Conservation (phyloP, 2,113 vertebrate genomes). For the Corvus moneduloides region DNA sequence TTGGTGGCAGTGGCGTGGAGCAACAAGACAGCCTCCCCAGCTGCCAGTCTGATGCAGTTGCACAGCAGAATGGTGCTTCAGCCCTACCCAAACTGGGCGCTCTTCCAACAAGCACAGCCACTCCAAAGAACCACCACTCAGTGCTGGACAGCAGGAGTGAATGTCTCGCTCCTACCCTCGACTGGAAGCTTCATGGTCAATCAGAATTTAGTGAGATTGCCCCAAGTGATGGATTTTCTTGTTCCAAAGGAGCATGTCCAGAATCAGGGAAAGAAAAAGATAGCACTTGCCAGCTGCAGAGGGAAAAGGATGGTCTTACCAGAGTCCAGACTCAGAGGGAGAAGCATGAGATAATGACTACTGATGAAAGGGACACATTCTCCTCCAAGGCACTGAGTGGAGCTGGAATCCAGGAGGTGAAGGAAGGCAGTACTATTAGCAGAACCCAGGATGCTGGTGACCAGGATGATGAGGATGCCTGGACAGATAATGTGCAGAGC, state of each 20-base stretch:
- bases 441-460: slow-evolving; percentile 72
- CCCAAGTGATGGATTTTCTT: neutral
- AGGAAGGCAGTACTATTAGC: slow-evolving; percentile 48
- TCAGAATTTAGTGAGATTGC: neutral
- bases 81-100: neutral
- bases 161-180: neutral
- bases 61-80: neutral
- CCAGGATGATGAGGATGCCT: slow-evolving; percentile 81
- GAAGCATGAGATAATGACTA: slow-evolving; percentile 1
- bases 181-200: slow-evolving; percentile 26
- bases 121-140: neutral
- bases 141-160: neutral
- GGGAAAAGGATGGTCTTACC: neutral
- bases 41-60: neutral
- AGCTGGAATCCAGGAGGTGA: slow-evolving; percentile 21
- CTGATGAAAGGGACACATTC: neutral
- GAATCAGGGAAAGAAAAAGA: slow-evolving; percentile 3
- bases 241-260: neutral
- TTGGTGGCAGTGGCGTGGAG: neutral
- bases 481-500: slow-evolving; percentile 75
- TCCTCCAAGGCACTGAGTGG: slow-evolving; percentile 16
- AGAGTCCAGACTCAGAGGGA: neutral
- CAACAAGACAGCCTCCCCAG: neutral
- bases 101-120: neutral
- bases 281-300: neutral